Percentiles rank a stretch among this genome's conserved stretches.
phyloP scores from a whole-genome alignment of 2,113 vertebrate genomes.

The Ramphastos sulfuratus region DNA sequence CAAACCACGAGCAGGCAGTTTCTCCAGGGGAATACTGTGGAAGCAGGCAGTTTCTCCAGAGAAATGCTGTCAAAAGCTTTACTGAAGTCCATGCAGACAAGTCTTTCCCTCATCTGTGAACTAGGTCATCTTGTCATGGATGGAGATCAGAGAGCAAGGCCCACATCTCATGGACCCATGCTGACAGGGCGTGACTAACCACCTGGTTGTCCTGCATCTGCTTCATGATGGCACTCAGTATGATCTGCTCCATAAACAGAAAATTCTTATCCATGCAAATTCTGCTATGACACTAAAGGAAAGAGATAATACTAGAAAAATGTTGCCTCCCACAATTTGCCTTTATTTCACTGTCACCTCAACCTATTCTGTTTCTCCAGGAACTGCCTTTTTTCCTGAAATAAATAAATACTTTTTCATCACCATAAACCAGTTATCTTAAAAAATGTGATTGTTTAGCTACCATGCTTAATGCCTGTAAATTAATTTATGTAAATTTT shows the following conservation, averaged over 20 bases:
- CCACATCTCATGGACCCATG: neutral
- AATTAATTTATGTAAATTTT: neutral
- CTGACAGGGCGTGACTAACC: neutral
- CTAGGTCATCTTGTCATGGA: fast-evolving
- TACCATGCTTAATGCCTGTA: neutral
- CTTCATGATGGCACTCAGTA: fast-evolving
- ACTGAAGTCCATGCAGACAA: neutral
- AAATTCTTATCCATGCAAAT: neutral
- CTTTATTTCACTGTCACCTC: neutral
- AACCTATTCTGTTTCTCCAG: neutral
- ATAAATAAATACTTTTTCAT: neutral
- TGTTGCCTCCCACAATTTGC: neutral
- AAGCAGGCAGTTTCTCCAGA: too few species aligned
- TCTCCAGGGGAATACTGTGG: neutral
- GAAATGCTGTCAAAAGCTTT: neutral
- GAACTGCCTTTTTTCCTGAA: neutral
- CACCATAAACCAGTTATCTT: neutral
- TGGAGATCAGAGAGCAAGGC: neutral
- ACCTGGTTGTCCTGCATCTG: neutral
- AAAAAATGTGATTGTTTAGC: neutral
- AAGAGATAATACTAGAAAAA: neutral
- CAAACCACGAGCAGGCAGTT: neutral
- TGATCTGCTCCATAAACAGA: neutral
- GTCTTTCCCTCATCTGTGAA: neutral
- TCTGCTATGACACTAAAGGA: neutral